Evolutionary conservation across 2,113 vertebrate genomes (phyloP).

Genomic region (Phaethornis superciliosus): DNA sequence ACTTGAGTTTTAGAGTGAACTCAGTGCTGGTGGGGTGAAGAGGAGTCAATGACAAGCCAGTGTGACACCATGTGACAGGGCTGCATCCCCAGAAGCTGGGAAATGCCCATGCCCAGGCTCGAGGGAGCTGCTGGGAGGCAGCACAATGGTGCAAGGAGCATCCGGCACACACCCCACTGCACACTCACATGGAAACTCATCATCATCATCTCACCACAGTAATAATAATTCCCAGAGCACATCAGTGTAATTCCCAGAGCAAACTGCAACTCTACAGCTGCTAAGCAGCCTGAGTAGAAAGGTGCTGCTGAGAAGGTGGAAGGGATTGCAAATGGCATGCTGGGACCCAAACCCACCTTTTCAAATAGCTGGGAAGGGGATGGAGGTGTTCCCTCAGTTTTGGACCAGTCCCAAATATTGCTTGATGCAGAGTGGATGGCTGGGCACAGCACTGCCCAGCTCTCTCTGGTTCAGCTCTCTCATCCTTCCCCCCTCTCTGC

Average conservation of each 20-base stretch:
- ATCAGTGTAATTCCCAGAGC: not conserved
- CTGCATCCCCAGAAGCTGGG: not conserved
- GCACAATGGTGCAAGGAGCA: not conserved
- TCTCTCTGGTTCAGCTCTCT: too few species aligned
- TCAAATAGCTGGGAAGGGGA: not conserved
- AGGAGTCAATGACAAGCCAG: fast-evolving
- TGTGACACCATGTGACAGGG: fast-evolving
- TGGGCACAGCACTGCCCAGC: fast-evolving
- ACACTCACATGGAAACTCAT: not conserved
- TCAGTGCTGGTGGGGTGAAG: not conserved
- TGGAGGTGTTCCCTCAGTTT: fast-evolving
- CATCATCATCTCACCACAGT: not conserved
- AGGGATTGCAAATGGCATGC: fast-evolving
- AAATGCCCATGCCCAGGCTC: fast-evolving
- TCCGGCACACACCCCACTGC: fast-evolving
- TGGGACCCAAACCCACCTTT: not conserved
- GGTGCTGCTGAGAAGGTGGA: not conserved
- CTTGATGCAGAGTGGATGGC: not conserved
- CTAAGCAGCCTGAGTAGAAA: not conserved
- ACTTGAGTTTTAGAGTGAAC: not conserved
- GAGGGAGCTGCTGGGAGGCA: not conserved
- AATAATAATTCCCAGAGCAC: not conserved
- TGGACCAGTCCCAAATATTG: not conserved
- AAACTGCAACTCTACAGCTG: not conserved
- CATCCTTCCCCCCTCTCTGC: too few species aligned